Base-by-base conservation (phyloP, 2,113 vertebrate genomes). In the Myocastor coypus region DNA sequence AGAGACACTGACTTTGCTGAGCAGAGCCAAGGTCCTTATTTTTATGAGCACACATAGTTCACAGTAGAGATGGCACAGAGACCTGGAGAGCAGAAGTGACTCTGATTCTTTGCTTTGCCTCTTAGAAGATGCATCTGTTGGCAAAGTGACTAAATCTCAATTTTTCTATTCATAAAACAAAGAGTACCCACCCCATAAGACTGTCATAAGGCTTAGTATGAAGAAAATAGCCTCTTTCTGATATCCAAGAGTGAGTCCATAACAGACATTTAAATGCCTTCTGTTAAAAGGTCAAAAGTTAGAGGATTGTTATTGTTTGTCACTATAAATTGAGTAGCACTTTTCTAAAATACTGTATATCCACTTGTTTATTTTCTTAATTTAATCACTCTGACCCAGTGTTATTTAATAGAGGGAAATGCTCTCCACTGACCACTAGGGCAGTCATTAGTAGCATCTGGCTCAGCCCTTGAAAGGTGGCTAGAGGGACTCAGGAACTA, bases 221-320 rank as follows among this genome's bases (percentile, higher is more conserved):
- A 85, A 52, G 34, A 52, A 61, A 71, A 32, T 22, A 22, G 2
- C 6, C 11, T 34, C 14, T 55, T 14, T 40, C 42, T 69, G 40
- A 42, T n/a, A 28, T 24, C 40, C 5, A 28, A 63, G 22, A 69
- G 30, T 73, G 2, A 50, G 8, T 30, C 64, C 11, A 34, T 24
- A 63, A n/a, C n/a, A 89, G 83, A 71, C 68, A 77, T 28, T 73
- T 59, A 78, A 64, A n/a, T 13, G 61, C 78, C 50, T 78, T 80
- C n/a, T 46, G 94, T 83, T 83, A 59, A 68, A 94, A 92, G 86
- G 40, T 2, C n/a, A 85, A 52, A 91, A 16, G 32, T 42, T 84
- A 32, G 5, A 52, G 17, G 30, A 26, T 69, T 81, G 3, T 69
- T 20, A 6, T 69, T 71, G 78, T 37, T 37, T 30, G 11, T 52